Conservation (phyloP, 2,797 vertebrate genomes). For the Bradypus variegatus region DNA sequence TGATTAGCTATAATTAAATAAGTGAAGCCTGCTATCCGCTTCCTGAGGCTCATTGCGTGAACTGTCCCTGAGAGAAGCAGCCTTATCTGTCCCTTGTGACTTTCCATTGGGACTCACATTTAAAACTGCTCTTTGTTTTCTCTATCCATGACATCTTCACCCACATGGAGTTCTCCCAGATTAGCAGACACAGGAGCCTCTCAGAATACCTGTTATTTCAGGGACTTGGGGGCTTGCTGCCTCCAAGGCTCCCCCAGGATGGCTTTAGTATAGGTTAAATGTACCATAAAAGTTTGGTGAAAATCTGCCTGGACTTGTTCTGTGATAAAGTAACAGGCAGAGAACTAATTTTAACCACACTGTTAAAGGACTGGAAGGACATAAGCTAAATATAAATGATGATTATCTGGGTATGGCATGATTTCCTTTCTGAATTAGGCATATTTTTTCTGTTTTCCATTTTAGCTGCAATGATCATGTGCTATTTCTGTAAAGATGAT, state of each 20-base stretch:
- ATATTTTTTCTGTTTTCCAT: slow-evolving; percentile 28
- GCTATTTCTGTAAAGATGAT: slow-evolving; percentile 43
- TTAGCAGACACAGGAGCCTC: not conserved
- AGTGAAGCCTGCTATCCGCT: not conserved
- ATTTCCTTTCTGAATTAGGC: slow-evolving; percentile 34
- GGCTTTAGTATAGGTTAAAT: not conserved
- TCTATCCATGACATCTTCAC: not conserved
- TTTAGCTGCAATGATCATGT: slow-evolving; percentile 46
- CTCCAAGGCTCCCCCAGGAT: not conserved
- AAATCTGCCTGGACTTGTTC: not conserved
- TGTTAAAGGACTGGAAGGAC: slow-evolving; percentile 10
- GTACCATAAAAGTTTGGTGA: not conserved
- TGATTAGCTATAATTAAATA: not conserved
- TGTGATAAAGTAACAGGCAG: not conserved
- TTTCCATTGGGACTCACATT: not conserved
- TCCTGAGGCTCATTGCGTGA: not conserved
- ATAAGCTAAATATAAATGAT: slow-evolving; percentile 36
- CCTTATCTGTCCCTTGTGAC: not conserved
- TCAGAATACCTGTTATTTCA: not conserved
- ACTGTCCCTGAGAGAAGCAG: not conserved
- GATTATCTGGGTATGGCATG: slow-evolving; percentile 15
- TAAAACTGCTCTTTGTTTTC: not conserved
- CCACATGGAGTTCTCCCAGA: not conserved
- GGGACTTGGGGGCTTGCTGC: not conserved
- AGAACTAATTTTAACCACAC: slow-evolving; percentile 13